phyloP scores from a whole-genome alignment of 2,888 invertebrate species.

The Diaprepes abbreviatus region DNA sequence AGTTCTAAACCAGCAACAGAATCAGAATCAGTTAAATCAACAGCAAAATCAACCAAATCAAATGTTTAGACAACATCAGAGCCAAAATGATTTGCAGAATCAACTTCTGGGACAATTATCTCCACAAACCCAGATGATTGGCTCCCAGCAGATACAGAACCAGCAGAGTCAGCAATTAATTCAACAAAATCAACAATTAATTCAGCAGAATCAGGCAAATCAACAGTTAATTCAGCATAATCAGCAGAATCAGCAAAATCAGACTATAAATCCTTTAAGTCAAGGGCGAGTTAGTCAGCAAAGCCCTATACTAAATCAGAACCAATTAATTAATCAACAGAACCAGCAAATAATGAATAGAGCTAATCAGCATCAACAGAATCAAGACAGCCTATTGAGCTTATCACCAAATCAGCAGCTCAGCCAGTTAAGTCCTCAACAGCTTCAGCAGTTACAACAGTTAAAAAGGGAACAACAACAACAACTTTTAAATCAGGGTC shows the following conservation, averaged over 20 bases:
- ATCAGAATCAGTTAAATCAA: constrained; percentile 29
- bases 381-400: constrained; percentile 33
- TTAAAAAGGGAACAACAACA: constrained; percentile 57
- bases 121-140: constrained; percentile 7
- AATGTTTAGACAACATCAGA: constrained; percentile 47
- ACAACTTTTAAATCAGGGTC: constrained; percentile 54
- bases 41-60: constrained; percentile 51
- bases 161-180: constrained; percentile 18
- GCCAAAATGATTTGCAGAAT: constrained; percentile 48
- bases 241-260: constrained; percentile 46
- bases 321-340: constrained; percentile 40
- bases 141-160: constrained; percentile 4
- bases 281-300: constrained; percentile 17
- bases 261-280: constrained; percentile 28
- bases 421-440: constrained; percentile 63
- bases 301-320: constrained; percentile 28
- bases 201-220: constrained; percentile 52
- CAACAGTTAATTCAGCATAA: constrained; percentile 52
- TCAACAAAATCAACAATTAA: constrained; percentile 23
- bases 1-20: constrained; percentile 21
- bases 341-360: constrained; percentile 38
- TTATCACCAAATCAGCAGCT: constrained; percentile 57
- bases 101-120: constrained; percentile 51
- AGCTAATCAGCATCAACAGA: constrained; percentile 26
- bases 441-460: constrained; percentile 53